Evolutionary conservation across 2,797 vertebrate species (phyloP).

Genomic region (Sebastes minor): DNA sequence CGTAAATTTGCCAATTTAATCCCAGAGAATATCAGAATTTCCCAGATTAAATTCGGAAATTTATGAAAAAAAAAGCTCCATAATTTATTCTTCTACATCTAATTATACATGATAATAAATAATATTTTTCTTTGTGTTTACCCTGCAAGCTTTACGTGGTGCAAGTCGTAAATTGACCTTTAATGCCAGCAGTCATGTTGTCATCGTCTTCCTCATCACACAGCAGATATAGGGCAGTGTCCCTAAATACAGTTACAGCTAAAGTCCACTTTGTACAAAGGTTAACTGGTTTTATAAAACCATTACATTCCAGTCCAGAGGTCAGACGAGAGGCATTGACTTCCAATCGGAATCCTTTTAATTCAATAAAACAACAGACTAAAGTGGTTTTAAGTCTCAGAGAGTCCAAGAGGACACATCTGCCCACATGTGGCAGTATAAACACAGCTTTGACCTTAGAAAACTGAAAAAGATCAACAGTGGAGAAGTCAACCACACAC

Average conservation of each 20-base stretch:
- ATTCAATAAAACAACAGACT: not conserved
- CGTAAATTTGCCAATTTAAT: too few relatives aligned
- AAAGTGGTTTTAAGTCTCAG: not conserved
- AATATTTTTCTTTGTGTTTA: not conserved
- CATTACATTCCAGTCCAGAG: not conserved
- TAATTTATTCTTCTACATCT: too few relatives aligned
- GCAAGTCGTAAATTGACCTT: not conserved
- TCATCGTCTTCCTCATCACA: not conserved
- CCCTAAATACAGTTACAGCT: not conserved
- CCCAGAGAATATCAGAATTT: too few relatives aligned
- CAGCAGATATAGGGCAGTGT: not conserved
- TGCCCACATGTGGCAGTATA: not conserved
- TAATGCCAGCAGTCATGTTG: not conserved
- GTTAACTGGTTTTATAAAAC: constrained; percentile 5
- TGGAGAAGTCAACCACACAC: not conserved
- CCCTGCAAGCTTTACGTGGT: not conserved
- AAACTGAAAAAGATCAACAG: constrained; percentile 14
- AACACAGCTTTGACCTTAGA: not conserved
- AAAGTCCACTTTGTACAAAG: not conserved
- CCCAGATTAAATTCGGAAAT: too few relatives aligned
- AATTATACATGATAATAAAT: not conserved
- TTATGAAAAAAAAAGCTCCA: too few relatives aligned
- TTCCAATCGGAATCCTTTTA: constrained; percentile 37
- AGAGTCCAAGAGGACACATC: not conserved
- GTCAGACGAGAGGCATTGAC: not conserved